Evolutionary conservation across 2,113 vertebrate species (phyloP).

Genomic region (Pomatorhinus ruficollis): DNA sequence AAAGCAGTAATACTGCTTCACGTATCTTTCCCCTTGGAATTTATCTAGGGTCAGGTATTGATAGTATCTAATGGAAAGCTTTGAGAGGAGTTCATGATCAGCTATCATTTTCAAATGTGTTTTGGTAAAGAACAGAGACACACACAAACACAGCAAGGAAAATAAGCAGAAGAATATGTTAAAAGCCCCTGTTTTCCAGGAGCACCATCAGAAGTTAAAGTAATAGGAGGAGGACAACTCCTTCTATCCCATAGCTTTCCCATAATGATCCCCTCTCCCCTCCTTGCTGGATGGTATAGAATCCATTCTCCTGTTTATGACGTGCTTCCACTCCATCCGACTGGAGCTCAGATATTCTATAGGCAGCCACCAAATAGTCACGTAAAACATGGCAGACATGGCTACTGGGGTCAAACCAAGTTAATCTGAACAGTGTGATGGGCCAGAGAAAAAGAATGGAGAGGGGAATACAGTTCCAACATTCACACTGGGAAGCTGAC

Average conservation of each 20-base stretch:
- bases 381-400: fast-evolving
- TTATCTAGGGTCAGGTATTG: background rate
- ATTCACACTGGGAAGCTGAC: background rate
- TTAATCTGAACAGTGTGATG: background rate
- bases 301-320: background rate
- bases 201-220: background rate
- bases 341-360: background rate
- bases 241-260: background rate
- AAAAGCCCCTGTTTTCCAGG: background rate
- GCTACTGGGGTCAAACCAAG: background rate
- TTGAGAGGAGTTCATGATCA: background rate
- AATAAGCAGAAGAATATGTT: background rate
- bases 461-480: background rate
- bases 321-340: background rate
- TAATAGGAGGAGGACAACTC: fast-evolving
- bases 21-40: background rate
- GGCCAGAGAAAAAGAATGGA: background rate
- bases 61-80: background rate
- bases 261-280: background rate
- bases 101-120: background rate
- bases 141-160: background rate
- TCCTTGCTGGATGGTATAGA: background rate
- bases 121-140: background rate
- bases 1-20: background rate
- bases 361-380: background rate